These are phyloP conservation scores for Lepidotrigona ventralis DNA, from an alignment of 1,140 invertebrate species.

Conservation along the genomic window DNA sequence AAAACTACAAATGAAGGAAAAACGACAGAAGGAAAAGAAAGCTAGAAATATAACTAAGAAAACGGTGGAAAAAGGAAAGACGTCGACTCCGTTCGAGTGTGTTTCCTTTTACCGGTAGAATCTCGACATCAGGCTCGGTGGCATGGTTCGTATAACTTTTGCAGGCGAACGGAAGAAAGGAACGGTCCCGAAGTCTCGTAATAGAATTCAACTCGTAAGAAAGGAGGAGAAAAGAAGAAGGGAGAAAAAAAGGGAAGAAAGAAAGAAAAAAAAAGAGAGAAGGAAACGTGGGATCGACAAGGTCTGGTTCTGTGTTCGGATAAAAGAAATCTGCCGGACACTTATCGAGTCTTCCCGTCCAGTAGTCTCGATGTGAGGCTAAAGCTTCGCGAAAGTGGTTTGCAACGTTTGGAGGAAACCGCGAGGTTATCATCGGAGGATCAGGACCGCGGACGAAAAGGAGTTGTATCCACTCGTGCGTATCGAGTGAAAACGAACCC, in stretches of 20 bases:
- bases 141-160: constrained; percentile 48
- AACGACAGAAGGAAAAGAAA: background rate
- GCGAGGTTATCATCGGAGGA: constrained; percentile 44
- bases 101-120: constrained; percentile 40
- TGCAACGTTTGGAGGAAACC: background rate
- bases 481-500: constrained; percentile 42
- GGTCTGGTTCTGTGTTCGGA: background rate
- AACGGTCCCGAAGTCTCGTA: constrained; percentile 26
- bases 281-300: background rate
- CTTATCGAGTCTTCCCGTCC: constrained; percentile 56
- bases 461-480: constrained; percentile 45
- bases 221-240: background rate
- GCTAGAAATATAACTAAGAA: background rate
- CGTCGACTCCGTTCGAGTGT: background rate
- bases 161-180: constrained; percentile 50
- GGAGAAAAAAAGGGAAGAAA: no score
- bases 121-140: constrained; percentile 43
- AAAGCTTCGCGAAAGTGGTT: constrained; percentile 26
- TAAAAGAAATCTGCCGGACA: constrained; percentile 47
- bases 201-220: constrained; percentile 35
- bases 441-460: constrained; percentile 17
- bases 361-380: constrained; percentile 28
- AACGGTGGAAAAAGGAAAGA: background rate
- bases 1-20: background rate
- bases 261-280: no score